Base-by-base conservation (phyloP, 53 echinoderm and acorn worm species). In the Echinarachnius parma region DNA sequence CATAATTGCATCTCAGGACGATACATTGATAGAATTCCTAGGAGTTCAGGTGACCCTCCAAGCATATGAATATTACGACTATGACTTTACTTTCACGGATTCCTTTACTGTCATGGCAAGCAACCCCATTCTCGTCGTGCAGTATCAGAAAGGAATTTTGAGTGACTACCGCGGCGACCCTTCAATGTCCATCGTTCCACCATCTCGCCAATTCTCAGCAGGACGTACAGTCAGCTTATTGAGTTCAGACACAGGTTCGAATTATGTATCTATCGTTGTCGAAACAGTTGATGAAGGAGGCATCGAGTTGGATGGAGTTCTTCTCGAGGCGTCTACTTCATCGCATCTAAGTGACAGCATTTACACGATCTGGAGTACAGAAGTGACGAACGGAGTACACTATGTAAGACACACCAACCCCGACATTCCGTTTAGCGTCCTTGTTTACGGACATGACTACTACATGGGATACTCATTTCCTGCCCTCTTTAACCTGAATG, bases 181-280 rank as follows among this genome's bases (percentile, higher is more conserved):
- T 3, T 69, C 71, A 37, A 89, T 89, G 89, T 48, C 65, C 5
- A 9, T 89, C 1, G 34, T 89, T 39, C 81, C 89, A 7, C 84
- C 89, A 4, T 52, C 69, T 1, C 61, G 72, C 21, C 89, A 89
- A 58, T 89, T 77, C 48, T 46, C 77, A 26, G 64, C 45, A 66
- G 89, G 84, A 4, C n/a, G n/a, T n/a, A 71, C 62, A 8, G 84
- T 89, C 22, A 84, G 77, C 2, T 89, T 89, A n/a, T n/a, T n/a
- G n/a, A n/a, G n/a, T 21, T 69, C 54, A 15, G 32, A 19, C 54
- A 61, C 68, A 11, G 48, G 80, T 28, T 34, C 28, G 18, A 77
- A 76, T 31, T 89, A 61, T 47, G 50, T 84, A 5, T 59, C 62
- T 30, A 49, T 89, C 47, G 56, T 68, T 0, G 71, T 89, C 2